Evolutionary conservation across 2,888 invertebrate genomes (phyloP).

Genomic region (Euphydryas editha): DNA sequence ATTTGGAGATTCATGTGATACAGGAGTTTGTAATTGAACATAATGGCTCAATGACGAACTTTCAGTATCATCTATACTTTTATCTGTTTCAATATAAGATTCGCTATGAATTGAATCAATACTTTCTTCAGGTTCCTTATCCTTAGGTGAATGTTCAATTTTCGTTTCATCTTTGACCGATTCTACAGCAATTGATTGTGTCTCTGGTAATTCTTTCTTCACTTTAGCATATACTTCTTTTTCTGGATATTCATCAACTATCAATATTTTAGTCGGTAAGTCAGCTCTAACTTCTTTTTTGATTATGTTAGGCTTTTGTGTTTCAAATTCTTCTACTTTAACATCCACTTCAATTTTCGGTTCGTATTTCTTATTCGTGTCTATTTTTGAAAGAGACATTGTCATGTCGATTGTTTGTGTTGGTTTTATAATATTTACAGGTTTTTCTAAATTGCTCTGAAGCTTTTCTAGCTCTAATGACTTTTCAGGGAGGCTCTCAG

Average conservation of each 20-base stretch:
- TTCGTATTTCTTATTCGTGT: slow-evolving; percentile 50
- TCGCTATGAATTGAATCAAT: slow-evolving; percentile 60
- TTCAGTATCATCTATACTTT: slow-evolving; percentile 65
- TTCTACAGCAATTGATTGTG: slow-evolving; percentile 48
- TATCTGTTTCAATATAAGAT: slow-evolving; percentile 61
- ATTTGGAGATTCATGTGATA: slow-evolving; percentile 76
- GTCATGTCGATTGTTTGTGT: slow-evolving; percentile 59
- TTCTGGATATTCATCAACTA: slow-evolving; percentile 49
- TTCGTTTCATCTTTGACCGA: slow-evolving; percentile 55
- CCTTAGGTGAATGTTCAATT: slow-evolving; percentile 63
- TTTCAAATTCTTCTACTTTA: slow-evolving; percentile 62
- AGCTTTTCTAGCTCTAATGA: slow-evolving; percentile 36
- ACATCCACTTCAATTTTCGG: slow-evolving; percentile 67
- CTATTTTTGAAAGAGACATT: slow-evolving; percentile 64
- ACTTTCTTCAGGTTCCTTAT: slow-evolving; percentile 71
- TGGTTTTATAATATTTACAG: slow-evolving; percentile 1
- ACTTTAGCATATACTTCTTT: slow-evolving; percentile 10
- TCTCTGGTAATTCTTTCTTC: slow-evolving; percentile 44
- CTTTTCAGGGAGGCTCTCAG: slow-evolving; percentile 14
- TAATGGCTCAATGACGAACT: slow-evolving; percentile 76
- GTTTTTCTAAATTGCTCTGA: slow-evolving; percentile 47
- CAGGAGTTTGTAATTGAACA: slow-evolving; percentile 72
- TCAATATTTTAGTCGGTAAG: slow-evolving; percentile 62
- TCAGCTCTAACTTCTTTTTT: slow-evolving; percentile 70
- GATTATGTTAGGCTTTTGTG: slow-evolving; percentile 55